Conservation (phyloP, 2,888 invertebrate species). For the Stomorhina lunata region DNA sequence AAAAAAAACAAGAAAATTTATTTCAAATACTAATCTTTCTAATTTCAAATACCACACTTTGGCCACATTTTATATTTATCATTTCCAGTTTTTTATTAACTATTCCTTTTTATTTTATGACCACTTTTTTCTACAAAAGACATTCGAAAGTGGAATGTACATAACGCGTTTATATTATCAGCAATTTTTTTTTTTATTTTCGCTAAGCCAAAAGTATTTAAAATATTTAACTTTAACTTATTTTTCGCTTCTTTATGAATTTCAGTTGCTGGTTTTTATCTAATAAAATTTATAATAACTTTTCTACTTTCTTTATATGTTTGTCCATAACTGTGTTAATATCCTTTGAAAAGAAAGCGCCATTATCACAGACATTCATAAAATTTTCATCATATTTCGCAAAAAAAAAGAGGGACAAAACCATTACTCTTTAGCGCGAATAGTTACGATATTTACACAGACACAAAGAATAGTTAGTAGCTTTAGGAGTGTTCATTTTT, state of each 20-base stretch:
- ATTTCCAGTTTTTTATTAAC: not conserved
- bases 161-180: constrained; percentile 2
- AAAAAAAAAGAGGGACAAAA: not conserved
- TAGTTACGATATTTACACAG: too few relatives aligned
- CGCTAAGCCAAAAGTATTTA: too few relatives aligned
- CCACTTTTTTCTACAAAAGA: not conserved
- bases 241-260: not conserved
- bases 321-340: constrained; percentile 38
- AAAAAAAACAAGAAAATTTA: constrained; percentile 25
- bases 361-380: constrained; percentile 53
- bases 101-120: constrained; percentile 9
- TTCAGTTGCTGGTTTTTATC: not conserved
- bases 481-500: too few relatives aligned
- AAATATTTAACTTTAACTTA: not conserved
- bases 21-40: constrained; percentile 2
- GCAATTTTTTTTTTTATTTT: too few relatives aligned
- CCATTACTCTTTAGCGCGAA: not conserved
- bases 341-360: constrained; percentile 39
- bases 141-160: not conserved
- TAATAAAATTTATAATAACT: constrained; percentile 56
- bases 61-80: not conserved
- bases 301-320: constrained; percentile 35
- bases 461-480: too few relatives aligned
- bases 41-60: not conserved
- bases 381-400: constrained; percentile 35